Evolutionary conservation across 2,888 invertebrate genomes (phyloP).

Genomic region (Lymantria monacha): DNA sequence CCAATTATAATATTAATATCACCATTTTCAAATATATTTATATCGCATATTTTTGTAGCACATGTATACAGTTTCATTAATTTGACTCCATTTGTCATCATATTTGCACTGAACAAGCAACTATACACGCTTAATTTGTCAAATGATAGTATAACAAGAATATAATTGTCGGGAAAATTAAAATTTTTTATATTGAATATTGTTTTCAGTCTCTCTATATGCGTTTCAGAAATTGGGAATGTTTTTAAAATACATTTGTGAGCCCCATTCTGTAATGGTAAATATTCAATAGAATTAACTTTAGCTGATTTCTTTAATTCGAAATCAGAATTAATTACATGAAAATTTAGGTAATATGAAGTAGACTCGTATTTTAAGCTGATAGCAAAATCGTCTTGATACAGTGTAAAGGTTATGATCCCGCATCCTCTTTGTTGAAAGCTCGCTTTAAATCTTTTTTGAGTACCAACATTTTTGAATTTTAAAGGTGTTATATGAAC

Average conservation of each 20-base stretch:
- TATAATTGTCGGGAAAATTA: conserved; percentile 15
- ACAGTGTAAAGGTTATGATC: conserved; percentile 32
- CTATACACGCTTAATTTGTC: conserved; percentile 48
- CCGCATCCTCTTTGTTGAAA: conserved; percentile 44
- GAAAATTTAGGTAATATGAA: conserved; percentile 41
- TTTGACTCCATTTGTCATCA: conserved; percentile 29
- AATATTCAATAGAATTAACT: conserved; percentile 25
- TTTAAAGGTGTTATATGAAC: conserved; percentile 53
- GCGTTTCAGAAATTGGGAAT: conserved; percentile 20
- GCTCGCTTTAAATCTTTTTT: conserved; percentile 45
- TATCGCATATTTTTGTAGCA: conserved; percentile 54
- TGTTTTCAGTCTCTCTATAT: conserved; percentile 28
- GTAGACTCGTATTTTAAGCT: conserved; percentile 47
- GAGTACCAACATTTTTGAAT: conserved; percentile 46
- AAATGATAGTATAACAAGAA: conserved; percentile 45
- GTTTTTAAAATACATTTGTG: conserved; percentile 38
- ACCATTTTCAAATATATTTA: conserved; percentile 39
- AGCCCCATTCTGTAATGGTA: conserved; percentile 20
- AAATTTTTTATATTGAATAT: conserved; percentile 27
- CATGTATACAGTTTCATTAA: conserved; percentile 50
- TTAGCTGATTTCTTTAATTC: conserved; percentile 34
- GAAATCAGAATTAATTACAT: conserved; percentile 50
- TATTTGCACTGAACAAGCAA: conserved; percentile 41
- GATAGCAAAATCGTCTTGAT: conserved; percentile 36
- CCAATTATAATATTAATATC: conserved; percentile 44